Percentiles rank a stretch among this genome's conserved stretches.
phyloP scores from a whole-genome alignment of 2,888 invertebrate species.

The Campoplex capitator region DNA sequence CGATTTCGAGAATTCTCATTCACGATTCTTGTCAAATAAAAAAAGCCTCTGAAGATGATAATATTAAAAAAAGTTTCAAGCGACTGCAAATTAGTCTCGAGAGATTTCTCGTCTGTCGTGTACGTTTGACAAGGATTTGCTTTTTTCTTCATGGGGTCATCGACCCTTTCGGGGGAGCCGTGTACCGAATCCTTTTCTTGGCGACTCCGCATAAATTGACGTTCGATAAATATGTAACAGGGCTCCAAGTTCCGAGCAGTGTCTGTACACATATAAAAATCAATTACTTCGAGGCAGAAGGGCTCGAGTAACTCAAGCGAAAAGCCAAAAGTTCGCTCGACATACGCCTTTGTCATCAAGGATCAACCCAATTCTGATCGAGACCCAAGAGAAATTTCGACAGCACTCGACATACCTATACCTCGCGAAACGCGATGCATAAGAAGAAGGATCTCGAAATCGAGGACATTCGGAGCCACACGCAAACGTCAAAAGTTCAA shows the following conservation, averaged over 20 bases:
- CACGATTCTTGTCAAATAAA: constrained; percentile 23
- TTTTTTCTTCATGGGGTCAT: constrained; percentile 45
- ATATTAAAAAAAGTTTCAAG: constrained; percentile 48
- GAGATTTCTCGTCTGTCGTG: constrained; percentile 42
- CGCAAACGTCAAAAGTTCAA: constrained; percentile 56
- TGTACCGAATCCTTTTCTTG: constrained; percentile 58
- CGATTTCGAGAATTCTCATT: no score
- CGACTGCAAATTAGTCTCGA: constrained; percentile 55
- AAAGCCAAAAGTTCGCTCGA: neutral
- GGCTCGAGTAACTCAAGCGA: neutral
- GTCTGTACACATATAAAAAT: constrained; percentile 1
- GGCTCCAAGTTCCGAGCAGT: constrained; percentile 30
- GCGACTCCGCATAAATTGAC: constrained; percentile 66
- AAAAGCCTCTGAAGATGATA: constrained; percentile 19
- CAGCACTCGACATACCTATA: constrained; percentile 26
- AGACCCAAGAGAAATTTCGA: constrained; percentile 60
- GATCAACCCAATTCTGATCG: constrained; percentile 12
- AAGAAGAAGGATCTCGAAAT: constrained; percentile 50
- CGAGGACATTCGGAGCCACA: constrained; percentile 51
- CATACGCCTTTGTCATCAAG: neutral
- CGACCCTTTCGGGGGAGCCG: constrained; percentile 55
- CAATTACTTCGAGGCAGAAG: constrained; percentile 9
- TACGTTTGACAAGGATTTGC: constrained; percentile 60
- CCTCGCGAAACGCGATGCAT: constrained; percentile 35
- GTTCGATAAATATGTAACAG: constrained; percentile 69